Evolutionary conservation across 37 sponge, comb jelly and placozoan species (phyloP).

Genomic region (Axinella damicornis): DNA sequence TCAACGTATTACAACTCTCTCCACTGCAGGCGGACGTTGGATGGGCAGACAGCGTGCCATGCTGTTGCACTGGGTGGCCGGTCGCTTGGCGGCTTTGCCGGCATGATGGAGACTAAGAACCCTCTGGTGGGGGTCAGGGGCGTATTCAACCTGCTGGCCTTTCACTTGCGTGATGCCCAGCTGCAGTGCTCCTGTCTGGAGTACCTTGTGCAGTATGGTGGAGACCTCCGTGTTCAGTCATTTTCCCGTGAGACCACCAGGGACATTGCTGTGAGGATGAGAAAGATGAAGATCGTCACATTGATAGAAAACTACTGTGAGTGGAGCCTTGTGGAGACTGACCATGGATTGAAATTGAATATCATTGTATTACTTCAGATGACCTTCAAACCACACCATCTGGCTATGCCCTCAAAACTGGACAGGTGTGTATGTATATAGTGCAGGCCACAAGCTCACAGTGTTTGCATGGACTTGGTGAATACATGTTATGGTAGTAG

Average conservation of each 20-base stretch:
- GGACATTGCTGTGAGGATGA: constrained; percentile 46
- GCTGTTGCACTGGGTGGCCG: constrained; percentile 27
- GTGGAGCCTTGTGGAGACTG: neutral
- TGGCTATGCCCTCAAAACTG: neutral
- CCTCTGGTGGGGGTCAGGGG: constrained; percentile 13
- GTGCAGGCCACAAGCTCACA: too few relatives aligned
- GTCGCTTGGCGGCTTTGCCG: neutral
- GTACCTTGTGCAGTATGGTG: constrained; percentile 42
- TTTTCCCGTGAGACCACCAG: constrained; percentile 10
- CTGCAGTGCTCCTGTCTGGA: constrained; percentile 27
- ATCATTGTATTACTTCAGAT: neutral
- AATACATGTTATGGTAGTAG: too few relatives aligned
- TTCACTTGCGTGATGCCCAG: constrained; percentile 29
- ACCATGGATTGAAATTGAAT: neutral
- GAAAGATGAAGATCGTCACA: constrained; percentile 13
- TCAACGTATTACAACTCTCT: neutral
- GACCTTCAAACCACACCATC: constrained; percentile 7
- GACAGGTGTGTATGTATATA: too few relatives aligned
- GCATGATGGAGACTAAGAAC: neutral
- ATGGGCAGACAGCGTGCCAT: constrained; percentile 43
- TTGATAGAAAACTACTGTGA: constrained; percentile 45
- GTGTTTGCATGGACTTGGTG: too few relatives aligned
- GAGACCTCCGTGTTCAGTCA: constrained; percentile 1
- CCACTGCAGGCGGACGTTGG: neutral
- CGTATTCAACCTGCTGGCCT: neutral